phyloP scores from a whole-genome alignment of 2,888 invertebrate genomes.

The Proisotoma minuta region DNA sequence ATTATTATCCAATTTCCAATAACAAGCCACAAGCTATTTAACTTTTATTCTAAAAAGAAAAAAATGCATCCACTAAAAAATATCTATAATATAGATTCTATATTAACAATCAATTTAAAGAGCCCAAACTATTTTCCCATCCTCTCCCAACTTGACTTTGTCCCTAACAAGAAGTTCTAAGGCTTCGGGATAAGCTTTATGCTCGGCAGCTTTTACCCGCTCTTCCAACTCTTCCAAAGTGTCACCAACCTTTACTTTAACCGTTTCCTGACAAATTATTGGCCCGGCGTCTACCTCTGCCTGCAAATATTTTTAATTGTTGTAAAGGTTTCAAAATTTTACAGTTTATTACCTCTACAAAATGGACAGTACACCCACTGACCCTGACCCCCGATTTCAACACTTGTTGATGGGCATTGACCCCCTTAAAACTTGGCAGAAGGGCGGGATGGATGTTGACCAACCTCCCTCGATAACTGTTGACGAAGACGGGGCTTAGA shows the following conservation, averaged over 20 bases:
- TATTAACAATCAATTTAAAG: too few relatives aligned
- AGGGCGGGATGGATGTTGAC: conserved; percentile 95
- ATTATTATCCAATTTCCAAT: too few relatives aligned
- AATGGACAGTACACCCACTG: conserved; percentile 92
- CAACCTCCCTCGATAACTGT: too few relatives aligned
- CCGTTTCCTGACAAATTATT: conserved; percentile 78
- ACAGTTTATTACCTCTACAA: conserved; percentile 85
- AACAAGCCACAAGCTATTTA: too few relatives aligned
- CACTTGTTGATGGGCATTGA: conserved; percentile 78
- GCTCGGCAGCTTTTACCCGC: conserved; percentile 75
- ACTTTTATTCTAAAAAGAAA: too few relatives aligned
- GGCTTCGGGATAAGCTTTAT: conserved; percentile 78
- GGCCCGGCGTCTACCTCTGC: conserved; percentile 88
- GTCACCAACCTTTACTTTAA: conserved; percentile 70
- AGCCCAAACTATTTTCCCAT: conserved; percentile 57
- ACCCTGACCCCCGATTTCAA: conserved; percentile 77
- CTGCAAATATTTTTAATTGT: conserved; percentile 54
- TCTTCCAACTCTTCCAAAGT: conserved; percentile 67
- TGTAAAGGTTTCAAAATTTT: too few relatives aligned
- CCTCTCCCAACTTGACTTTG: conserved; percentile 57
- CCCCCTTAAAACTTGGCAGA: conserved; percentile 85
- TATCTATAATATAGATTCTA: too few relatives aligned
- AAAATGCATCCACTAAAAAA: too few relatives aligned
- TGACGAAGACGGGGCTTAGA: too few relatives aligned
- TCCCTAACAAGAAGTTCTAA: conserved; percentile 68